Base-by-base conservation (phyloP, 2,797 vertebrate genomes). In the Triplophysa bombifrons region DNA sequence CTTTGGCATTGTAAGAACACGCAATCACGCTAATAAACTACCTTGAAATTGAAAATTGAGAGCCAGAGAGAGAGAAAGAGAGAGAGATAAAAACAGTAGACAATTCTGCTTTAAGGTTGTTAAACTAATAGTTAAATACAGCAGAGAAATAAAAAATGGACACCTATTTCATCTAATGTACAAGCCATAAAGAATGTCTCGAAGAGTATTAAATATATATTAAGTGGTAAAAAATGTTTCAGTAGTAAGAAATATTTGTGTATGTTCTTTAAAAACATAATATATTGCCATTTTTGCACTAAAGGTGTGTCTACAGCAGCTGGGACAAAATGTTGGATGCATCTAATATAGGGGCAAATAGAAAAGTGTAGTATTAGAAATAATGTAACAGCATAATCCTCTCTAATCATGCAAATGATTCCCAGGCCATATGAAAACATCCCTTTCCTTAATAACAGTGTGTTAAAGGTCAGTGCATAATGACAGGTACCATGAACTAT, bases 381-480 rank as follows among this genome's bases (percentile, higher is more conserved):
- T 17, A 76, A 41, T 16, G 20, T 46, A 20, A 19, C 38, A 25
- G 34, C 20, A 44, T 68, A 68, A 68, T 74, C 68, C 20, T 68
- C 41, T 74, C 55, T 69, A 74, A 78, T 63, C 66, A 74, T 79
- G 65, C 74, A 74, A 74, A 82, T 73, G 69, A 80, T 14, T 9
- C 50, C n/a, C 22, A 58, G 19, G 44, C 55, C 16, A n/a, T 64
- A 74, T 3, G 14, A 56, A 68, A 83, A 20, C 78, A 73, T 56
- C 83, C 87, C 68, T 71, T 68, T 46, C 60, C 56, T 73, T 82
- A 74, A 85, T 74, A 78, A 74, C 50, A 83, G 80, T 63, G 55
- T 65, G 76, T 20, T 22, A 88, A 88, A 88, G 84, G 84, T 88
- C 84, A 86, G 50, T 6, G 1, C 20, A 51, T 73, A 56, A 83